These are phyloP conservation scores for Geophilus truncorum DNA, from an alignment of 2,888 invertebrate genomes.

Conservation along the genomic window DNA sequence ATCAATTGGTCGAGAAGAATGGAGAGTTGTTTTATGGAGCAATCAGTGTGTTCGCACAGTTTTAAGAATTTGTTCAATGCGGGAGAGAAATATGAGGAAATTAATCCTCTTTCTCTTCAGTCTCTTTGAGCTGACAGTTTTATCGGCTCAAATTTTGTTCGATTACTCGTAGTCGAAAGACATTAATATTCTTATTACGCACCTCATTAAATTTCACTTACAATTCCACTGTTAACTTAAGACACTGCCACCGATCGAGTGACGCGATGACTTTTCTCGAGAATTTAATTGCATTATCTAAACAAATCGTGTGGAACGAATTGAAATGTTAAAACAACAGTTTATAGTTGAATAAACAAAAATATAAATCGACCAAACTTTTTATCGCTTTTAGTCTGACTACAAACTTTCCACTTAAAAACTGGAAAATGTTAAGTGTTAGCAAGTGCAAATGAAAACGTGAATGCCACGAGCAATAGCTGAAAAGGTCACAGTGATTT, in stretches of 20 bases:
- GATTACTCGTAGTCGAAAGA: background rate
- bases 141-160: background rate
- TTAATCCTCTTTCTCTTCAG: background rate
- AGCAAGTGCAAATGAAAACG: background rate
- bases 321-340: no score
- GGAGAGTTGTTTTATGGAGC: background rate
- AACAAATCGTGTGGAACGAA: no score
- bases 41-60: background rate
- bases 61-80: conserved; percentile 4
- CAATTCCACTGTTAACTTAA: no score
- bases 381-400: background rate
- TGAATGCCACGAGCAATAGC: background rate
- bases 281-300: no score
- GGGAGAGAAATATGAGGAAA: background rate
- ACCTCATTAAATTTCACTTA: background rate
- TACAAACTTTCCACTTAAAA: background rate
- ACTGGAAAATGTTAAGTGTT: background rate
- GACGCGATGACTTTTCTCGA: no score
- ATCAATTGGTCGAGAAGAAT: background rate
- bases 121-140: background rate
- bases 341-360: no score
- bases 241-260: no score
- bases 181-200: background rate
- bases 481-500: no score
- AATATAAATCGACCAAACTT: no score